Conservation (phyloP, 2,113 vertebrate species). For the Thymallus thymallus region DNA sequence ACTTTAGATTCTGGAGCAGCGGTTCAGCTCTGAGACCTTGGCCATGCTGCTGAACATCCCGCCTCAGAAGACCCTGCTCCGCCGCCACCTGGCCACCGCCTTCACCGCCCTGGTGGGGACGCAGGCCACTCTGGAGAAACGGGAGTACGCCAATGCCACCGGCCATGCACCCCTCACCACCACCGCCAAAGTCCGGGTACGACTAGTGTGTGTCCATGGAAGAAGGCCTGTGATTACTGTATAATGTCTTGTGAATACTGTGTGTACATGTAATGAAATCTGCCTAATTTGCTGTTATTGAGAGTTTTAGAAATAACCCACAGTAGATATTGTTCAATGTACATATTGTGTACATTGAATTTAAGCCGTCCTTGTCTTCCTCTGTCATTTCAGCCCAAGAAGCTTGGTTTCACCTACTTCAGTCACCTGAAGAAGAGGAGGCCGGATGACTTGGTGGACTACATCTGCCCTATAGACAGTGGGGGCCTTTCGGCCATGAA, state of each 20-base stretch:
- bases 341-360: no score
- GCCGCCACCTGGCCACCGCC: conserved; percentile 87
- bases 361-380: conserved; percentile 2
- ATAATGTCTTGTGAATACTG: no score
- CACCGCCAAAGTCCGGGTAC: conserved; percentile 96
- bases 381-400: conserved; percentile 84
- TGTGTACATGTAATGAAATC: no score
- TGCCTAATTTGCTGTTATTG: no score
- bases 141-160: conserved; percentile 84
- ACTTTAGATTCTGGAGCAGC: conserved; percentile 88
- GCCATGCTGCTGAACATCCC: conserved; percentile 71
- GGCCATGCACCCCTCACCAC: conserved; percentile 89
- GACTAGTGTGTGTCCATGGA: conserved; percentile 8
- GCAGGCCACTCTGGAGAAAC: conserved; percentile 90
- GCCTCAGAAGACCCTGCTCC: conserved; percentile 25
- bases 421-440: conserved; percentile 94
- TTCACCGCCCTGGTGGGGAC: conserved; percentile 86
- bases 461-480: conserved; percentile 89
- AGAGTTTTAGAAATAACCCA: no score
- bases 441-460: conserved; percentile 88
- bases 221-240: no score
- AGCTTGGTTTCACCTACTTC: conserved; percentile 94
- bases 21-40: conserved; percentile 90
- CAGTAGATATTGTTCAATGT: no score
- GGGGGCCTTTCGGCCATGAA: conserved; percentile 58